Base-by-base conservation (phyloP, 1,140 invertebrate genomes). In the Caerostris extrusa region DNA sequence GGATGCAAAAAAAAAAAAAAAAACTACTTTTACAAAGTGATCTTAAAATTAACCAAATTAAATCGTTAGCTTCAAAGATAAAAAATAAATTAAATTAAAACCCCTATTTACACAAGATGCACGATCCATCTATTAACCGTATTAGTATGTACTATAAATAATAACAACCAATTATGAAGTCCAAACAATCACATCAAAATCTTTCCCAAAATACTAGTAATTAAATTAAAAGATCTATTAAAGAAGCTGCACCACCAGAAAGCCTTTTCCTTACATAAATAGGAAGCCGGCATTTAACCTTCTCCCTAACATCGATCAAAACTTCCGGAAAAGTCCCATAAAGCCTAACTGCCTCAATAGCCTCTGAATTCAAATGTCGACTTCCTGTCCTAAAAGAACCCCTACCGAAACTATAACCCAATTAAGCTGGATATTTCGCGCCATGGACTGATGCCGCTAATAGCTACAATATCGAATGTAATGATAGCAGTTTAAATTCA, bases 401-500 rank as follows among this genome's bases (percentile, higher is more conserved):
- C 82, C 82, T 56, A n/a, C 82, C 82, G 56, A 58, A 56, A 90
- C 88, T 71, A 71, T 90, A 90, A 90, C 55, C 64, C 88, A 90
- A 90, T 90, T 90, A 90, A 90, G 67, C 56, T n/a, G 60, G 88
- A 90, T 90, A 90, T 71, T 90, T 90, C 17, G 12, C 67, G 67
- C 53, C n/a, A n/a, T n/a, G 53, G n/a, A 60, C 56, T 61, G 60
- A 87, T 61, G 60, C 64, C 19, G 50, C 53, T 90, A 90, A 90
- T 90, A 57, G 88, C 82, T 4, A 67, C 88, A 56, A 90, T 90
- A 90, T 90, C 88, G 88, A 61, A 90, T 53, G 69, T 34, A 55
- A n/a, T 90, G 88, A 90, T 90, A 19, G 88, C 88, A 69, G 88
- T 90, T 90, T 90, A 90, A 90, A 90, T 69, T 90, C 50, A 50